Base-by-base conservation (phyloP, 2,113 vertebrate genomes). In the Talpa occidentalis region DNA sequence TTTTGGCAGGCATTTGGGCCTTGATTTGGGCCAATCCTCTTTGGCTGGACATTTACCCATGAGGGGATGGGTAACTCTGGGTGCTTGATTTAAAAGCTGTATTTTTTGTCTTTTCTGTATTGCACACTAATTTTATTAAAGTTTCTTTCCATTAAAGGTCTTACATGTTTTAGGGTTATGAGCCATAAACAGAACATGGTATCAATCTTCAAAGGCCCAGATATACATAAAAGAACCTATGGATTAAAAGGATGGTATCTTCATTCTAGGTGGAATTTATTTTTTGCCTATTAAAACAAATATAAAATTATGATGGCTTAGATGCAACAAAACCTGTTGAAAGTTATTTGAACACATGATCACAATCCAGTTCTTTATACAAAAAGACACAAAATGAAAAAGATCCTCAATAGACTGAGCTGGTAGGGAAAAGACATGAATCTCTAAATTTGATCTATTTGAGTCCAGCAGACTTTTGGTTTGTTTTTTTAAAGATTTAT, bases 221-320 rank as follows among this genome's bases (percentile, higher is more conserved):
- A 79, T 67, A 94, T 0, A 81, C 14, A 49, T n/a, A 72, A 49
- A 49, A 91, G 73, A 37, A 87, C 9, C 92, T 91, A 54, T 3
- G 3, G 30, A 87, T 56, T 74, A 60, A 90, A 79, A 37, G 28
- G 32, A 86, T 56, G 30, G 10, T 66, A 12, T 52, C 47, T 92
- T 74, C 49, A 73, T 87, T 94, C 5, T 42, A 40, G 28, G 42
- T 67, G 35, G 54, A 94, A 94, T 28, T 76, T 11, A 35, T 49
- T 67, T 67, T 93, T 85, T 91, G 32, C 1, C 35, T 81, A 73
- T 66, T 92, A 81, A 95, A 78, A 88, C 66, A 89, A 80, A 80
- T 5, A 91, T 60, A 72, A 73, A 89, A 72, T 32, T 76, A 59
- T 76, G 86, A 70, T 35, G 84, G 35, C 74, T 92, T 88, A 81